phyloP scores from a whole-genome alignment of 2,888 invertebrate species.

The Acronicta alni region DNA sequence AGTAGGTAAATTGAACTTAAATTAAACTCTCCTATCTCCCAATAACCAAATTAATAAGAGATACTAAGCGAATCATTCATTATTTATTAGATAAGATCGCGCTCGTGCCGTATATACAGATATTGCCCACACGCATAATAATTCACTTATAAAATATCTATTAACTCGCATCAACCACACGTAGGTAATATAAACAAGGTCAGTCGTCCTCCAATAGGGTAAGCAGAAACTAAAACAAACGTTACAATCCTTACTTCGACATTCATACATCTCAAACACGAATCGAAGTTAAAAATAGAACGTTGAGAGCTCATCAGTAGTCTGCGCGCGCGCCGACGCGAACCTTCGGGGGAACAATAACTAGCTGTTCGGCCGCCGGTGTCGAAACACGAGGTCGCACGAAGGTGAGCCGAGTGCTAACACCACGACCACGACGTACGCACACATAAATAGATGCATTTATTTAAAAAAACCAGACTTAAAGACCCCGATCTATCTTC shows the following conservation, averaged over 20 bases:
- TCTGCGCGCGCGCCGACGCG: slow-evolving; percentile 81
- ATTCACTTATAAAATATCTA: slow-evolving; percentile 16
- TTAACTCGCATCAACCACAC: slow-evolving; percentile 21
- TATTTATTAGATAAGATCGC: slow-evolving; percentile 10
- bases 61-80: slow-evolving; percentile 24
- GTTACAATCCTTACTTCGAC: slow-evolving; percentile 40
- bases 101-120: not conserved
- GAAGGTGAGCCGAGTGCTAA: slow-evolving; percentile 86
- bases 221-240: slow-evolving; percentile 39
- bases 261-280: slow-evolving; percentile 56
- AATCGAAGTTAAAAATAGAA: slow-evolving; percentile 77
- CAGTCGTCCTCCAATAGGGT: slow-evolving; percentile 38
- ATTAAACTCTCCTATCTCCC: slow-evolving; percentile 6
- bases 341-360: slow-evolving; percentile 86
- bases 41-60: slow-evolving; percentile 17
- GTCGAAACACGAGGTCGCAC: slow-evolving; percentile 87
- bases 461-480: slow-evolving; percentile 60
- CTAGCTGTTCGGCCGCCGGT: slow-evolving; percentile 76
- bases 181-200: slow-evolving; percentile 21
- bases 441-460: slow-evolving; percentile 62
- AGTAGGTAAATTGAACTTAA: too few species aligned
- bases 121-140: slow-evolving; percentile 20
- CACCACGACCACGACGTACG: slow-evolving; percentile 78
- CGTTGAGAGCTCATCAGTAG: slow-evolving; percentile 82
- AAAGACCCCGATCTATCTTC: slow-evolving; percentile 26